These are phyloP conservation scores for Isichthys henryi DNA, from an alignment of 2,113 vertebrate genomes.

Conservation along the genomic window DNA sequence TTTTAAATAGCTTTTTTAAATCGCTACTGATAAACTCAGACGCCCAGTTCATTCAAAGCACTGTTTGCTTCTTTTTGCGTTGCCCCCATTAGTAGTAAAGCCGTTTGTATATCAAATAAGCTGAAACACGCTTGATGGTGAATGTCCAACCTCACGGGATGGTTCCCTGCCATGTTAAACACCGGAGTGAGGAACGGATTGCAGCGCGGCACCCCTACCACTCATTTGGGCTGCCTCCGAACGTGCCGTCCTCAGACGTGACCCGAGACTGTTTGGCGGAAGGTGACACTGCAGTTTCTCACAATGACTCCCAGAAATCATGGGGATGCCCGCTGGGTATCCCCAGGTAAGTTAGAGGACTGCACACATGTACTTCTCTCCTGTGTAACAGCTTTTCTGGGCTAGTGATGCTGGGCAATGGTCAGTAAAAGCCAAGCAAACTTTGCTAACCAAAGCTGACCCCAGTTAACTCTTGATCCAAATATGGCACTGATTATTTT, in stretches of 20 bases:
- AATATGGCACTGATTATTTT: background rate
- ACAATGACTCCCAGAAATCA: background rate
- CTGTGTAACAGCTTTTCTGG: background rate
- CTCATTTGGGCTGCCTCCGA: background rate
- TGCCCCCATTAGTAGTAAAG: background rate
- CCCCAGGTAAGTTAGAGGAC: background rate
- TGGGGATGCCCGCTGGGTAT: background rate
- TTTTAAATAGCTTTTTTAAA: background rate
- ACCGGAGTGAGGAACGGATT: background rate
- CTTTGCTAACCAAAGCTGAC: background rate
- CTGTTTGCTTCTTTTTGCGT: background rate
- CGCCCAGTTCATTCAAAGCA: background rate
- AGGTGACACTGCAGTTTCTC: background rate
- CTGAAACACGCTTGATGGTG: background rate
- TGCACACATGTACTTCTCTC: background rate
- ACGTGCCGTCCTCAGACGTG: background rate
- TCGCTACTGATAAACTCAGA: background rate
- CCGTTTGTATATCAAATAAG: background rate
- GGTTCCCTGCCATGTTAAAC: background rate
- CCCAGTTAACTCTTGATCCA: background rate
- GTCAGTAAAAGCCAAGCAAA: background rate
- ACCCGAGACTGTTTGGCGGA: background rate
- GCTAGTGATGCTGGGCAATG: background rate
- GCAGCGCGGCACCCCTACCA: background rate
- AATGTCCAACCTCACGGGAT: background rate